A percentile compares a stretch with the other conserved stretches of the same genome.
These are phyloP conservation scores for Noctuana brunneofusca DNA, from an alignment of 2,888 invertebrate species.

Conservation along the genomic window DNA sequence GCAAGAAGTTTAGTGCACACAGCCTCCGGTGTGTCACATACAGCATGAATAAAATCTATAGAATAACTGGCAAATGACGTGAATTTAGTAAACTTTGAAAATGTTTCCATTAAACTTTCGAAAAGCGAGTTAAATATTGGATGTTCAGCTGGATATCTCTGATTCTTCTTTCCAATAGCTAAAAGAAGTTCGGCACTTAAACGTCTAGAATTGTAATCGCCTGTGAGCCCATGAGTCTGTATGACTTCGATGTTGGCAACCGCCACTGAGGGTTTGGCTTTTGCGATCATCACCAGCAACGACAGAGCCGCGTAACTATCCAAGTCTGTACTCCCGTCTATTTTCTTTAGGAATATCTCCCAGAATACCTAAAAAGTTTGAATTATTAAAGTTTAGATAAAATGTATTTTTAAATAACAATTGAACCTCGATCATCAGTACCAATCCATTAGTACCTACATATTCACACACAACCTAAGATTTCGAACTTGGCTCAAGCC, in stretches of 20 bases:
- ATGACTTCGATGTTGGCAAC: conserved; percentile 89
- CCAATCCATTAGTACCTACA: too few species aligned
- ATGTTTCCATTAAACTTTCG: conserved; percentile 73
- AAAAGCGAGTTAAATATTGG: conserved; percentile 60
- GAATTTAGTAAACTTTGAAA: conserved; percentile 75
- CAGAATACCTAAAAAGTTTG: conserved; percentile 93
- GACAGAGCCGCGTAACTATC: conserved; percentile 90
- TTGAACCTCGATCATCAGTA: too few species aligned
- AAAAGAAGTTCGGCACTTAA: conserved; percentile 66
- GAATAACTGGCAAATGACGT: conserved; percentile 75
- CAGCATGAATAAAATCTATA: conserved; percentile 80
- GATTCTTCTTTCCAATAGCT: conserved; percentile 61
- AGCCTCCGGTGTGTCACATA: conserved; percentile 83
- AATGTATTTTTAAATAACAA: too few species aligned
- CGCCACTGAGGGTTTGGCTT: conserved; percentile 83
- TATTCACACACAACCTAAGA: too few species aligned
- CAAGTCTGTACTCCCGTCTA: conserved; percentile 85
- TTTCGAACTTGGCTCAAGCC: too few species aligned
- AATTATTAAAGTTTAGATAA: too few species aligned
- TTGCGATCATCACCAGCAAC: conserved; percentile 88
- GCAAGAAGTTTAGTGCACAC: conserved; percentile 75
- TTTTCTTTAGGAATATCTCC: conserved; percentile 91
- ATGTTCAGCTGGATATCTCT: conserved; percentile 70
- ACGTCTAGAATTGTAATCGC: conserved; percentile 67
- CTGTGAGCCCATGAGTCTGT: conserved; percentile 87